phyloP scores from a whole-genome alignment of 1,140 invertebrate genomes.

The Ceratosolen fusciceps region DNA sequence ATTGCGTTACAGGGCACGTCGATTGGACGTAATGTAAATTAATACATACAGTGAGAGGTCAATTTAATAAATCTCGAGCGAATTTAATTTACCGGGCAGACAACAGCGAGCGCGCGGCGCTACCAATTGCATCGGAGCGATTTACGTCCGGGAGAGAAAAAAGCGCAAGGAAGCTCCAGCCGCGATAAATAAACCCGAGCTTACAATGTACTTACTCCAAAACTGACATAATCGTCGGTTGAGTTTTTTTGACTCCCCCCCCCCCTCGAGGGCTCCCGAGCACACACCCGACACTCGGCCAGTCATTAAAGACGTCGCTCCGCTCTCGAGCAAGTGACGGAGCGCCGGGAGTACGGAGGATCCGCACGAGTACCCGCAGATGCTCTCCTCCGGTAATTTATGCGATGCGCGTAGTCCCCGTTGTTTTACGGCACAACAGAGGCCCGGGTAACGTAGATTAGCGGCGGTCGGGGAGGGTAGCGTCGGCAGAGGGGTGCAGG shows the following conservation, averaged over 20 bases:
- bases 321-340: not conserved
- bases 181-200: not conserved
- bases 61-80: not conserved
- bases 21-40: no score
- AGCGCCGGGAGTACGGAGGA: not conserved
- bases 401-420: constrained; percentile 19
- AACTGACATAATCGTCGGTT: constrained; percentile 5
- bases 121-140: not conserved
- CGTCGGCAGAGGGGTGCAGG: no score
- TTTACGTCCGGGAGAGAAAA: not conserved
- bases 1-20: no score
- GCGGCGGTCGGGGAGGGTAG: no score
- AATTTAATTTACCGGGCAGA: not conserved
- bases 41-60: no score
- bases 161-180: no score
- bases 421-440: not conserved
- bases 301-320: constrained; percentile 29
- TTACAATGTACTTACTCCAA: not conserved
- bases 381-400: constrained; percentile 35
- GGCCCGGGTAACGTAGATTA: not conserved
- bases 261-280: not conserved
- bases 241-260: not conserved
- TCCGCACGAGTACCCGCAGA: not conserved
- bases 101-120: not conserved
- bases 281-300: not conserved